Conservation (phyloP, 2,113 vertebrate species). For the Rhegmatorhina hoffmannsi region DNA sequence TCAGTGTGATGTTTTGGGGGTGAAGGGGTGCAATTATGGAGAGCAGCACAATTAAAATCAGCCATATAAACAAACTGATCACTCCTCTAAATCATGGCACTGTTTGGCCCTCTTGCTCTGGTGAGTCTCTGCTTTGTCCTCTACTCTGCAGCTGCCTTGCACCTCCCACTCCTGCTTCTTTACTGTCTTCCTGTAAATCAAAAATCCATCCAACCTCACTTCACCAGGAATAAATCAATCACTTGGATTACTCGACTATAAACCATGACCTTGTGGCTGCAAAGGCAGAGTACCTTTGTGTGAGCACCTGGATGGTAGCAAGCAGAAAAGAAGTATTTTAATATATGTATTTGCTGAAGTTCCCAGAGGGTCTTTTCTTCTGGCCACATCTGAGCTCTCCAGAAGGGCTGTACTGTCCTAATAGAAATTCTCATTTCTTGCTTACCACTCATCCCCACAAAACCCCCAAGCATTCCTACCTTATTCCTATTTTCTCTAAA, state of each 20-base stretch:
- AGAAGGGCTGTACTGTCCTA: background rate
- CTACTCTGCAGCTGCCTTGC: background rate
- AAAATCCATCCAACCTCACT: conserved; percentile 12
- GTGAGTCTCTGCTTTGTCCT: background rate
- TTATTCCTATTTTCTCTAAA: background rate
- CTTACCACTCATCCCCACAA: background rate
- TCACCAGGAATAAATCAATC: conserved; percentile 35
- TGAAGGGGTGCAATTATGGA: background rate
- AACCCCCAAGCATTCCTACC: background rate
- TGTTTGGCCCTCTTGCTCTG: background rate
- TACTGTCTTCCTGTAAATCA: background rate
- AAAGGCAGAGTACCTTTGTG: background rate
- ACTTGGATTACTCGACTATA: background rate
- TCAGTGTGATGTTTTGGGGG: background rate
- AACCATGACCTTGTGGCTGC: background rate
- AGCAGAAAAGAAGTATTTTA: background rate
- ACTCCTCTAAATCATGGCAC: background rate
- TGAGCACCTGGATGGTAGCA: background rate
- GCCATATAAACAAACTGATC: background rate
- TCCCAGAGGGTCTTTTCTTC: background rate
- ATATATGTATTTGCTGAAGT: background rate
- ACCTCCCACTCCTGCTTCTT: background rate
- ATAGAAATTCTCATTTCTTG: background rate
- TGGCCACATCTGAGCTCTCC: background rate
- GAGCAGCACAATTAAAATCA: background rate